These are phyloP conservation scores for Synanthedon vespiformis DNA, from an alignment of 2,888 invertebrate genomes.

Conservation along the genomic window DNA sequence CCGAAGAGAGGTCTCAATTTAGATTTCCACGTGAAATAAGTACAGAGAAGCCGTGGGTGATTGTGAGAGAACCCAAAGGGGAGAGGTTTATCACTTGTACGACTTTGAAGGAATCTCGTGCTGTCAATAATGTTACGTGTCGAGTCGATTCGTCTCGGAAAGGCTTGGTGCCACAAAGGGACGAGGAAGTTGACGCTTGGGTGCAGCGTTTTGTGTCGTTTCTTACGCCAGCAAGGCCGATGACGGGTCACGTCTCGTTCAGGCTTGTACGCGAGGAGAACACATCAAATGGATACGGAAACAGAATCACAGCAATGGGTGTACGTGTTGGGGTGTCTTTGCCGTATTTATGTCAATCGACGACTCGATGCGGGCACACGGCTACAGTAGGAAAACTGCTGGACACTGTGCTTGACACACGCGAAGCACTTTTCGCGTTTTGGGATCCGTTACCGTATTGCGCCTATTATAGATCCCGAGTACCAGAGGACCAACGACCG, in stretches of 20 bases:
- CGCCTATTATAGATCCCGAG: slow-evolving; percentile 85
- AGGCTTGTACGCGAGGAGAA: slow-evolving; percentile 76
- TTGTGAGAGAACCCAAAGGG: slow-evolving; percentile 80
- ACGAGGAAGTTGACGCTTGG: slow-evolving; percentile 79
- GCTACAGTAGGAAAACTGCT: slow-evolving; percentile 73
- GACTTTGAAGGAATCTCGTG: slow-evolving; percentile 81
- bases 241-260: slow-evolving; percentile 85
- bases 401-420: slow-evolving; percentile 79
- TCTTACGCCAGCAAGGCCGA: slow-evolving; percentile 73
- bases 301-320: slow-evolving; percentile 61
- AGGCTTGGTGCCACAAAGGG: slow-evolving; percentile 76
- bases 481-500: slow-evolving; percentile 67
- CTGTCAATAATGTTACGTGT: slow-evolving; percentile 86
- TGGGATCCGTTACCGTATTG: slow-evolving; percentile 91
- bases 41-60: slow-evolving; percentile 81
- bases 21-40: slow-evolving; percentile 79
- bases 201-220: slow-evolving; percentile 77
- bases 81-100: slow-evolving; percentile 86
- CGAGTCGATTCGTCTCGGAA: slow-evolving; percentile 75
- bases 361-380: slow-evolving; percentile 73
- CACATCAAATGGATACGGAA: slow-evolving; percentile 45
- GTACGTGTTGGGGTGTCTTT: slow-evolving; percentile 83
- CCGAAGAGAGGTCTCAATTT: slow-evolving; percentile 74
- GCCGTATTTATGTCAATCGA: slow-evolving; percentile 83
- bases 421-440: slow-evolving; percentile 83